Base-by-base conservation (phyloP, 2,888 invertebrate species). In the Mythimna albipuncta region DNA sequence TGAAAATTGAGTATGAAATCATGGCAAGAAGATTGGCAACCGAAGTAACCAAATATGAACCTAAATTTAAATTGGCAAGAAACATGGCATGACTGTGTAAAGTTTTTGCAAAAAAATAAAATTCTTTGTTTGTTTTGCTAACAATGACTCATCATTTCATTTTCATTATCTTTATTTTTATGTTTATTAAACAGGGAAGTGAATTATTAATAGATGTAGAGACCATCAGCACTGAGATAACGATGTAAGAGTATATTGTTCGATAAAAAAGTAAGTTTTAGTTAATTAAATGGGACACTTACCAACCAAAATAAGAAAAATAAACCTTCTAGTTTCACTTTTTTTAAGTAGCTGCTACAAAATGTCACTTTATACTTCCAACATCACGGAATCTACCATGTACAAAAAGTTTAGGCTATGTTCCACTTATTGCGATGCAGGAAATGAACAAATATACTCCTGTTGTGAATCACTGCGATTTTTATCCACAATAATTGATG, bases 381-480 rank as follows among this genome's bases (percentile, higher is more conserved):
- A 64, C 35, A 38, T 41, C 57, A 52, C 9, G 32, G 5, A 69
- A 66, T n/a, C 2, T 52, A 50, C n/a, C 6, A 19, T 54, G 19
- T 47, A 64, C 44, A 61, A 64, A 67, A 58, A 78, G 21, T 69
- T 65, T 35, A 35, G 44, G 38, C 47, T 77, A 72, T 77, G 79
- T 85, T 84, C 76, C 76, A 79, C 65, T 72, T 75, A 83, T 70
- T 77, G 77, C 79, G 80, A 72, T 72, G 74, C 67, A 79, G 82
- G 78, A 79, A 75, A 73, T 21, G 76, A 64, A 72, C 72, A 73
- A 83, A 81, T 77, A 72, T 59, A 67, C 63, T 71, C 50, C 69
- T 79, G 72, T 86, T 80, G 70, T 83, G 81, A 87, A 81, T 87
- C 85, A 87, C 83, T 68, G 38, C n/a, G 64, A 76, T 69, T 79